phyloP scores from a whole-genome alignment of 2,113 vertebrate genomes.

The Clarias batrachus region DNA sequence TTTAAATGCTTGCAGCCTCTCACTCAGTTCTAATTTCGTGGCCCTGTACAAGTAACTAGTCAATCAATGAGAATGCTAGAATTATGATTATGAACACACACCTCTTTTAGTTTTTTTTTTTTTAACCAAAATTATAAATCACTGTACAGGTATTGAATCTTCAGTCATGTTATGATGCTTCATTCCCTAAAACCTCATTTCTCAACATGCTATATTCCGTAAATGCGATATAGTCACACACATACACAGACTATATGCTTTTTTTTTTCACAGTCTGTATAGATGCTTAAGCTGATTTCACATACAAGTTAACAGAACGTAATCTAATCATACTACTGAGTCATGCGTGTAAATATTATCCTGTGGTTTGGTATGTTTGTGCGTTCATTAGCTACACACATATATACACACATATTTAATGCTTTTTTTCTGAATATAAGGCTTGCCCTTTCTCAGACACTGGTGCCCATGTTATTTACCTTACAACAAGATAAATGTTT shows the following conservation, averaged over 20 bases:
- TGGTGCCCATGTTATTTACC: not conserved
- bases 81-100: not conserved
- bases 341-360: conserved; percentile 51
- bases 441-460: conserved; percentile 13
- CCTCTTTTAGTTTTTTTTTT: conserved; percentile 44
- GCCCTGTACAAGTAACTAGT: not conserved
- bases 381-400: conserved; percentile 14
- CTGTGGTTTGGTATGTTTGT: conserved; percentile 44
- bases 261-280: not conserved
- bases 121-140: conserved; percentile 48
- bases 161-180: not conserved
- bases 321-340: conserved; percentile 36
- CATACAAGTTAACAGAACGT: not conserved
- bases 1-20: not conserved
- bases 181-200: not conserved
- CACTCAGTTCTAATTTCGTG: not conserved
- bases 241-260: conserved; percentile 32
- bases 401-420: conserved; percentile 23
- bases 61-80: not conserved
- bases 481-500: conserved; percentile 6
- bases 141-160: conserved; percentile 16
- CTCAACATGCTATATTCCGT: not conserved
- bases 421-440: conserved; percentile 5
- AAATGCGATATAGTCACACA: not conserved
- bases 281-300: conserved; percentile 17